Conservation (phyloP, 2,113 vertebrate species). For the Elachura formosa region DNA sequence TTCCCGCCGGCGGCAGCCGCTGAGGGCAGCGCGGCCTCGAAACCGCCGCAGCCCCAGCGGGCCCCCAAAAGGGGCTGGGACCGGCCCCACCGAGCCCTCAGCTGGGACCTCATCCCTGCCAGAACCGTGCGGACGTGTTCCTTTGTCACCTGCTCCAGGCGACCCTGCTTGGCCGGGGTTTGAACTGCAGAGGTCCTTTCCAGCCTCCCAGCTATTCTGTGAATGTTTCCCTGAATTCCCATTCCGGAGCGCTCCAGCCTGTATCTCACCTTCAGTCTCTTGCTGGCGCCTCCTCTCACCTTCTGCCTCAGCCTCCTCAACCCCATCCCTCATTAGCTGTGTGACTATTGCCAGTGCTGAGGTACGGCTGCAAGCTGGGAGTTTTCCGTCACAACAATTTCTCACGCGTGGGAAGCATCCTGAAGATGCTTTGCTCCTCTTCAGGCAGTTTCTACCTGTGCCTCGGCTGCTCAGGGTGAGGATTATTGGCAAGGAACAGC, state of each 20-base stretch:
- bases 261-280: background rate
- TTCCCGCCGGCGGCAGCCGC: background rate
- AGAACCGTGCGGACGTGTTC: background rate
- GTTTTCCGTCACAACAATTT: background rate
- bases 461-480: background rate
- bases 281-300: background rate
- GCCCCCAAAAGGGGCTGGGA: too few relatives aligned
- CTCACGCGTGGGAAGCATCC: background rate
- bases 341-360: background rate
- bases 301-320: background rate
- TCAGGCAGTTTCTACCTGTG: background rate
- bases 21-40: background rate
- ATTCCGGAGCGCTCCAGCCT: background rate
- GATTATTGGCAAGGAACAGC: background rate
- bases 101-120: too few relatives aligned
- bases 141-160: background rate
- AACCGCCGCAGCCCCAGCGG: background rate
- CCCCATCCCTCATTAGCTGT: background rate
- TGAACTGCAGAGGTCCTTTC: background rate
- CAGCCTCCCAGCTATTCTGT: accelerated
- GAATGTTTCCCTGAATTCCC: background rate
- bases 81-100: background rate
- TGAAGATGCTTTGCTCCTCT: background rate
- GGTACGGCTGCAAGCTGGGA: background rate
- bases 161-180: background rate